Base-by-base conservation (phyloP, 2,888 invertebrate species). In the Neocrepidodera transversa region DNA sequence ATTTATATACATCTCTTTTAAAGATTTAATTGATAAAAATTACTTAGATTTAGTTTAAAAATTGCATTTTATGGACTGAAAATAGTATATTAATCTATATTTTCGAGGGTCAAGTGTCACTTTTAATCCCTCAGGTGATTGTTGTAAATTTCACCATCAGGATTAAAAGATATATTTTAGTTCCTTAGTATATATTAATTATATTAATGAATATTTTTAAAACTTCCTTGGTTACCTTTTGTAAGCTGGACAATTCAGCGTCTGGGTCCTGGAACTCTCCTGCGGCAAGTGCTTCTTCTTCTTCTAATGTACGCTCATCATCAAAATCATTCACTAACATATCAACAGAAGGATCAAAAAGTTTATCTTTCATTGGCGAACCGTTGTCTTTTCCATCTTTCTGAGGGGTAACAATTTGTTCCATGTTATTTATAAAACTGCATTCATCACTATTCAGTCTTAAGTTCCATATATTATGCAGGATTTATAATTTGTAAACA, bases 241-340 rank as follows among this genome's bases (percentile, higher is more conserved):
- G 92, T 64, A 97, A 82, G 76, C 91, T 93, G 70, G 91, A 90
- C 47, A 97, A 85, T 81, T 97, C 97, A 73, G 92, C 92, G 73
- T 90, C 88, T 45, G 92, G 89, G 80, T 95, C 95, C 71, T 90
- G 88, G 45, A 85, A 82, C 81, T 93, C 93, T 65, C 90, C 89
- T 71, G 92, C 92, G 69, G 94, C 95, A 78, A 96, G 81, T 48
- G 94, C 95, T 84, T 97, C 97, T 84, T 97, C 97, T 82, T 97
- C 97, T 79, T 96, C 97, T 77, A 97, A 79, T 63, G 97, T 97
- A 78, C 93, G 87, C 79, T 97, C 97, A 83, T 97, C 97, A 80
- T 97, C 97, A 82, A 93, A 96, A 81, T 97, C 97, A 86, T 97
- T 93, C 65, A 96, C 91, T 86, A 97, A 90, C 95, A 97, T 95